Conservation (phyloP, 1,140 invertebrate genomes). For the Helicoverpa armigera region DNA sequence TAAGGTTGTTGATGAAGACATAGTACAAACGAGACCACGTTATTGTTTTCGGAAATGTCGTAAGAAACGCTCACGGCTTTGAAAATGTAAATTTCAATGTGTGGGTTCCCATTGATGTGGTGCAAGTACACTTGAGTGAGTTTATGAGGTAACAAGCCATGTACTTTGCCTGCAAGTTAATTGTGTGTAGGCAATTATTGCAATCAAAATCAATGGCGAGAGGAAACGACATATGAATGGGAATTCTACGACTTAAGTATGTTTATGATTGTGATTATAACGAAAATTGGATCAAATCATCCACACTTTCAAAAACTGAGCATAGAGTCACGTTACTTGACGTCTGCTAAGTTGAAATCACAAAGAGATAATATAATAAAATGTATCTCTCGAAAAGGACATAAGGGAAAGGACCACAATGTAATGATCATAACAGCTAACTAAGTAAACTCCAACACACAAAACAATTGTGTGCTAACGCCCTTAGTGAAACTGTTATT, state of each 20-base stretch:
- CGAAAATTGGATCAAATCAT: too few species aligned
- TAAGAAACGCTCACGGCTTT: neutral
- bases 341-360: too few species aligned
- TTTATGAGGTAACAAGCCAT: neutral
- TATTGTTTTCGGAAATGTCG: conserved; percentile 18
- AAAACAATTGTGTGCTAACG: neutral
- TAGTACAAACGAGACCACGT: neutral
- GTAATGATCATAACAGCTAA: neutral
- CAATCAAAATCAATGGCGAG: too few species aligned
- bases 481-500: conserved; percentile 44
- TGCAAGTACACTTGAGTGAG: neutral
- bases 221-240: too few species aligned
- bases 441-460: neutral
- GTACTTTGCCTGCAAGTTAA: neutral
- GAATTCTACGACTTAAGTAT: too few species aligned
- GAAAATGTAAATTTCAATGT: neutral
- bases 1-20: neutral
- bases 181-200: too few species aligned
- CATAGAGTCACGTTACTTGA: too few species aligned
- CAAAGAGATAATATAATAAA: too few species aligned
- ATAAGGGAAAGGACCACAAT: too few species aligned
- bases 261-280: too few species aligned
- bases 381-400: too few species aligned
- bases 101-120: conserved; percentile 8
- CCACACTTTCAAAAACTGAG: too few species aligned